A percentile compares a stretch with the other conserved stretches of the same genome.
phyloP scores from a whole-genome alignment of 2,888 invertebrate species.

The Sarcophaga caerulescens region DNA sequence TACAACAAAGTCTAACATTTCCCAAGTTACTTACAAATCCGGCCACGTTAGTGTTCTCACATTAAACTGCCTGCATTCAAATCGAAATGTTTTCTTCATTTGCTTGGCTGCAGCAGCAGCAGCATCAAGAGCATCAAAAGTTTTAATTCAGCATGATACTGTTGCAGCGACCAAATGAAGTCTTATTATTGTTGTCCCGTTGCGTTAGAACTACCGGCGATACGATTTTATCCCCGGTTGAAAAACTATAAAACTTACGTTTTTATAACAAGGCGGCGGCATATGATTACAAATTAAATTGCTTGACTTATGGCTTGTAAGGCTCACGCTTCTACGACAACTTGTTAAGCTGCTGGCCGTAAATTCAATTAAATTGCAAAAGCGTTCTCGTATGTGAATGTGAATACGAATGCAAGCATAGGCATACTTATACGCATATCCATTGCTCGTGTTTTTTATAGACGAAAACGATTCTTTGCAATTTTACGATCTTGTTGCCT shows the following conservation, averaged over 20 bases:
- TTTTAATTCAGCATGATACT: slow-evolving; percentile 1
- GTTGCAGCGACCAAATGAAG: background rate
- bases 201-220: slow-evolving; percentile 66
- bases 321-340: slow-evolving; percentile 64
- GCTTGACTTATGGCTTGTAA: slow-evolving; percentile 68
- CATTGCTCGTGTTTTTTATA: slow-evolving; percentile 28
- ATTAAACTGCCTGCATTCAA: slow-evolving; percentile 31
- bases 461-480: slow-evolving; percentile 47
- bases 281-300: slow-evolving; percentile 70
- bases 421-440: slow-evolving; percentile 48
- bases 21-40: background rate
- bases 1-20: background rate
- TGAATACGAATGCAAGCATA: too few species aligned
- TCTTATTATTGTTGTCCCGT: slow-evolving; percentile 65
- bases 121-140: background rate
- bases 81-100: slow-evolving; percentile 19
- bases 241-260: slow-evolving; percentile 69
- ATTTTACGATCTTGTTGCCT: slow-evolving; percentile 47
- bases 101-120: background rate
- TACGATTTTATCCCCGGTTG: slow-evolving; percentile 62
- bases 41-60: background rate
- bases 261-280: slow-evolving; percentile 69
- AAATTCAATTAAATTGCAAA: slow-evolving; percentile 67
- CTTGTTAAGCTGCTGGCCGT: slow-evolving; percentile 67
- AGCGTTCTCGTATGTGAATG: too few species aligned